Evolutionary conservation across 2,888 invertebrate species (phyloP).

Genomic region (Apodemia duryi): DNA sequence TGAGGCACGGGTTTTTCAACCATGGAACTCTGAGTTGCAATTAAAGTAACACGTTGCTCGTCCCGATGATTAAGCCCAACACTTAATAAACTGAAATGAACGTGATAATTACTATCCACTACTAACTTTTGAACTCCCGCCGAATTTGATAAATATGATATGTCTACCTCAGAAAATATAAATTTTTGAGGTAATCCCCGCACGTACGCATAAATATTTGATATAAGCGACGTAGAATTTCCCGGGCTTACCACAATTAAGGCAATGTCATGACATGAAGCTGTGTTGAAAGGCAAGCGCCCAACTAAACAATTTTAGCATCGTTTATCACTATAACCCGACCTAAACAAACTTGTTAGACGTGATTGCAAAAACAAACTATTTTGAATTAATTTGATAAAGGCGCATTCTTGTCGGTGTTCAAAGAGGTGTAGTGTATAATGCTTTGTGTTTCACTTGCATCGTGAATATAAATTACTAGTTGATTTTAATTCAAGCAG

Average conservation of each 20-base stretch:
- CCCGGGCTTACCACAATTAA: constrained; percentile 6
- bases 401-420: not conserved
- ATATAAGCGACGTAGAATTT: not conserved
- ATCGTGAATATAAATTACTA: too few species aligned
- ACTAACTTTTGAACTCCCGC: too few species aligned
- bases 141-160: not conserved
- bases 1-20: too few species aligned
- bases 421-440: not conserved
- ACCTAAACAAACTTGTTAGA: constrained; percentile 4
- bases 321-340: not conserved
- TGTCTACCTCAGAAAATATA: not conserved
- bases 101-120: too few species aligned
- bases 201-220: constrained; percentile 6
- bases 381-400: not conserved
- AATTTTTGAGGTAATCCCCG: not conserved
- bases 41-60: too few species aligned
- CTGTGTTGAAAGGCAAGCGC: constrained; percentile 1
- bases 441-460: not conserved
- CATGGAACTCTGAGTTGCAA: too few species aligned
- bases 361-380: constrained; percentile 2
- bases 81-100: too few species aligned
- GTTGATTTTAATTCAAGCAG: too few species aligned
- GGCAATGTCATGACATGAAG: constrained; percentile 1
- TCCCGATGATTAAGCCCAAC: too few species aligned
- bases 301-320: constrained; percentile 3